Evolutionary conservation across 2,113 vertebrate species (phyloP), one percentile per base, ranked within the genome.

Genomic region (Dipodomys spectabilis): DNA sequence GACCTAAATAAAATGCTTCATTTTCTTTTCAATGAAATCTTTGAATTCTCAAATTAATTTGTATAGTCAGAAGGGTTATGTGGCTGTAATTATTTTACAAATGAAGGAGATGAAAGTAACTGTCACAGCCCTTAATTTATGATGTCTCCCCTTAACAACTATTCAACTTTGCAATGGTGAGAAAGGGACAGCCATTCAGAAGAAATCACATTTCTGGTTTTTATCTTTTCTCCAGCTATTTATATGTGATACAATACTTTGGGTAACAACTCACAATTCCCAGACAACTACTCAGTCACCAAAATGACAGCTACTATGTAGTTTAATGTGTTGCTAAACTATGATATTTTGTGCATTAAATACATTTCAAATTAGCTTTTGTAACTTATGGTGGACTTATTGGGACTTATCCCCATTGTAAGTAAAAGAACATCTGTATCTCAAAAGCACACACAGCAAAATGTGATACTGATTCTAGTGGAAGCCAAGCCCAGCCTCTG

Each of bases 21-120:
- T 77, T 95, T 74, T 82, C 32, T 80, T 90, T 23, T 93, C 39
- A 95, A 93, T 81, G 49, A 93, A 86, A 90, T 85, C 35, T 90
- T 73, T 44, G 23, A 60, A 30, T 71, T 88, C 71, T 93, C 86
- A 93, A 95, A 91, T 28, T 86, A 88, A 69, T 10, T 32, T 49
- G 39, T 62, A 72, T 25, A 6, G 25, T 85, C 74, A 95, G 27
- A 7, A 82, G 15, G 15, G 30, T 75, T 45, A 75, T 32, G 6
- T 60, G 81, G 73, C 6, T 49, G 23, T 15, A 57, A 72, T 82
- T 82, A 92, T 88, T 83, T 45, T 49, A 86, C 69, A 88, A 92
- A 94, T 32, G 20, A 93, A 69, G 77, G 91, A 60, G 45, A 84
- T 12, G n/a, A 71, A 95, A 28, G 82, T 60, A 9, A 93, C 19